Base-by-base conservation (phyloP, 2,888 invertebrate species). In the Diploptera punctata region DNA sequence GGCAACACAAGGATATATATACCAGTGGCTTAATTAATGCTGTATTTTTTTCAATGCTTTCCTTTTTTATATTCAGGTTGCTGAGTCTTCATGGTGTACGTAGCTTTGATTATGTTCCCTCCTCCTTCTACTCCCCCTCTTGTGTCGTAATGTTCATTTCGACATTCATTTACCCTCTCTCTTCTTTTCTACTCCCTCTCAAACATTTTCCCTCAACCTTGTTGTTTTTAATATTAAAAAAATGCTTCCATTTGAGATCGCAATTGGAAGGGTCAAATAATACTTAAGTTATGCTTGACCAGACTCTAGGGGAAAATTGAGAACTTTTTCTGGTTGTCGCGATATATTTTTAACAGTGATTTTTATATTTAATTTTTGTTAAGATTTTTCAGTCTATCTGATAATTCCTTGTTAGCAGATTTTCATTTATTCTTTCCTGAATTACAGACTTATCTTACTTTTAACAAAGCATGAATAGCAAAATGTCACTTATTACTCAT, bases 181-280 rank as follows among this genome's bases (percentile, higher is more conserved):
- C 2, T 2, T 57, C 10, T 26, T n/a, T 54, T 54, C 24, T 13
- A 54, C 26, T 54, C 26, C 26, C 21, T 21, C 26, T 26, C 57
- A 21, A n/a, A 16, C 16, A 3, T 16, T 47, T 57, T 57, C 29
- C 29, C 31, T 57, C 57, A n/a, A 10, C 52, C 52, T 29, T 29
- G n/a, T 57, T 29, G 57, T 29, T 52, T 57, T 57, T 57, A 57
- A 57, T n/a, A 29, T 57, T n/a, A 57, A 57, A 57, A 57, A n/a
- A n/a, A n/a, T n/a, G 52, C 57, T 57, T 18, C 26, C n/a, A 3
- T 57, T 29, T 29, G 29, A 10, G n/a, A n/a, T 57, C 26, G 3
- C 9, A n/a, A 57, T 31, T 57, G 29, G n/a, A 57, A 31, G 31
- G 29, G 29, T 57, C 57, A 57, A 29, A 3, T n/a, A 1, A 31